Percentiles rank a stretch among this genome's conserved stretches.
These are phyloP conservation scores for Atta cephalotes DNA, from an alignment of 1,140 invertebrate species.

Conservation along the genomic window DNA sequence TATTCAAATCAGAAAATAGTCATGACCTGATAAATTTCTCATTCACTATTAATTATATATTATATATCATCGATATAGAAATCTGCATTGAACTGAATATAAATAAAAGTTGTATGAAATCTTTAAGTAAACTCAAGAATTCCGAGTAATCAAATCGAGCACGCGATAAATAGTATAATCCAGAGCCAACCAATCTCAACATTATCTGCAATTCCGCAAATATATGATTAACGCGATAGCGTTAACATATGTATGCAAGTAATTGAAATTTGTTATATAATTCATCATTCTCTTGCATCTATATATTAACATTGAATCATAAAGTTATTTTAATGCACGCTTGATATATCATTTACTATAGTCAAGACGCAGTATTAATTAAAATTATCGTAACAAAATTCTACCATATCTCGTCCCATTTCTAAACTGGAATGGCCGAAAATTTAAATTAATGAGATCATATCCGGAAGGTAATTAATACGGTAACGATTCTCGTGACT, in stretches of 20 bases:
- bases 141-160: slow-evolving; percentile 6
- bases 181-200: not conserved
- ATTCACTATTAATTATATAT: not conserved
- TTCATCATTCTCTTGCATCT: not conserved
- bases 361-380: slow-evolving; percentile 22
- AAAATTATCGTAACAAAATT: slow-evolving; percentile 35
- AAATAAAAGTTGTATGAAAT: slow-evolving; percentile 22
- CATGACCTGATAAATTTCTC: not conserved
- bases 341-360: not conserved
- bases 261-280: slow-evolving; percentile 22
- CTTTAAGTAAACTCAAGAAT: not conserved
- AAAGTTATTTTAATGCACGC: not conserved
- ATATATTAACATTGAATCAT: not conserved
- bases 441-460: slow-evolving; percentile 39
- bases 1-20: not conserved
- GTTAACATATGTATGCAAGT: not conserved
- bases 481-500: not conserved
- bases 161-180: not conserved
- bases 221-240: not conserved
- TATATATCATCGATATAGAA: not conserved
- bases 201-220: slow-evolving; percentile 20
- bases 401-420: slow-evolving; percentile 4
- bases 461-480: not conserved
- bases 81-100: not conserved
- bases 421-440: slow-evolving; percentile 27